A percentile compares a stretch with the other conserved stretches of the same genome.
phyloP scores from a whole-genome alignment of 2,888 invertebrate genomes.

The Ophonus ardosiacus region DNA sequence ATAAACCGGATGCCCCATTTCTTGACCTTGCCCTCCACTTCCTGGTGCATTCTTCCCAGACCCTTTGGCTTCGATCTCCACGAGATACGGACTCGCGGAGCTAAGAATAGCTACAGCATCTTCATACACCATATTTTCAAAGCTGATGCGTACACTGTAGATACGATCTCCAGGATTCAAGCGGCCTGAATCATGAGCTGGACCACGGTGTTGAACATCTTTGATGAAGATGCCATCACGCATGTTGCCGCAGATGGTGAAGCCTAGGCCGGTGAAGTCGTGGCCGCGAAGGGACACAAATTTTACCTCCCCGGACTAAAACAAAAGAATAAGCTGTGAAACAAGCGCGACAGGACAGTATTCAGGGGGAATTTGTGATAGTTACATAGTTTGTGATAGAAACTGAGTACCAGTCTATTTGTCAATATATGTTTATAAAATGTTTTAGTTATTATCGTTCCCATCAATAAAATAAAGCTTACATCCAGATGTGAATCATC shows the following conservation, averaged over 20 bases:
- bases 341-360: not conserved
- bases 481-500: conserved; percentile 80
- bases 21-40: conserved; percentile 72
- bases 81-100: conserved; percentile 94
- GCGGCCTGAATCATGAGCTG: conserved; percentile 90
- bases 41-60: conserved; percentile 74
- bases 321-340: conserved; percentile 21
- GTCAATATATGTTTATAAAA: too few relatives aligned
- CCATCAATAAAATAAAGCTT: conserved; percentile 67
- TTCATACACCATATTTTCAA: conserved; percentile 92
- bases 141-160: conserved; percentile 90
- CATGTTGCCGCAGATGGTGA: conserved; percentile 93
- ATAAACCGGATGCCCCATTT: conserved; percentile 86
- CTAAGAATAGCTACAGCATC: conserved; percentile 93
- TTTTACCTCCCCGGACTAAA: conserved; percentile 79
- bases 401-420: not conserved
- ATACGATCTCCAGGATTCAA: conserved; percentile 92
- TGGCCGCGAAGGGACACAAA: conserved; percentile 88
- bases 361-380: not conserved
- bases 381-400: not conserved
- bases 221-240: conserved; percentile 93
- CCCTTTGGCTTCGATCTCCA: conserved; percentile 84
- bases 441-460: not conserved
- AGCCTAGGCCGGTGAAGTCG: conserved; percentile 92
- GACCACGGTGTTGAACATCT: conserved; percentile 90